phyloP scores from a whole-genome alignment of 2,888 invertebrate species.

The Entomobrya multifasciata region DNA sequence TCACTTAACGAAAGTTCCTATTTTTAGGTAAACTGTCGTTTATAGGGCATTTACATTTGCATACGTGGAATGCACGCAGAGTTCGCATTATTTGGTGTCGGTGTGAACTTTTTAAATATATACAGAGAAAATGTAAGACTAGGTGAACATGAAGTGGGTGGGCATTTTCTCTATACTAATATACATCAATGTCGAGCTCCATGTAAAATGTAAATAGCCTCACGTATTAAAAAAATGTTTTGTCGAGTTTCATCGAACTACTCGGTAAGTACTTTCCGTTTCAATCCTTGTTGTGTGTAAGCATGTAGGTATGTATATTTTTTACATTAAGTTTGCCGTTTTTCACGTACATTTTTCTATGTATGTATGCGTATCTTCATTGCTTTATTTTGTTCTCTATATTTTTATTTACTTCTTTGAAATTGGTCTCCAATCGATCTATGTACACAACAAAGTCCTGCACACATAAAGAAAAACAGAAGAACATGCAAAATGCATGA shows the following conservation, averaged over 20 bases:
- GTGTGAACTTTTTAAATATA: conserved; percentile 21
- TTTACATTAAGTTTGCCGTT: no score
- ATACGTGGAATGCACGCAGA: not conserved
- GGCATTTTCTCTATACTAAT: conserved; percentile 32
- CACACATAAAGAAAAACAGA: conserved; percentile 23
- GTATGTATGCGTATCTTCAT: no score
- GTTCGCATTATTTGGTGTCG: not conserved
- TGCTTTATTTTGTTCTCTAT: not conserved
- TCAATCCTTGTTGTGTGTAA: no score
- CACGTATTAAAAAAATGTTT: conserved; percentile 42
- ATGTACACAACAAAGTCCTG: conserved; percentile 4
- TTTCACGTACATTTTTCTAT: not conserved
- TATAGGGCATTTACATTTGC: no score
- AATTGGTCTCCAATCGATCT: conserved; percentile 20
- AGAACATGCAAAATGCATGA: conserved; percentile 63
- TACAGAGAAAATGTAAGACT: conserved; percentile 28
- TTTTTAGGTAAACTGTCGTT: not conserved
- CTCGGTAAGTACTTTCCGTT: no score
- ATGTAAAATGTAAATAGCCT: conserved; percentile 43
- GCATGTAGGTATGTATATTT: no score
- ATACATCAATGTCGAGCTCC: conserved; percentile 44
- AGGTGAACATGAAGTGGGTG: conserved; percentile 56
- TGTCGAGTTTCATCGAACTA: no score
- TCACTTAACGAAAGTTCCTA: not conserved
- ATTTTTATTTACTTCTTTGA: not conserved